phyloP scores from a whole-genome alignment of 1,140 invertebrate species.

The Hypothenemus hampei region DNA sequence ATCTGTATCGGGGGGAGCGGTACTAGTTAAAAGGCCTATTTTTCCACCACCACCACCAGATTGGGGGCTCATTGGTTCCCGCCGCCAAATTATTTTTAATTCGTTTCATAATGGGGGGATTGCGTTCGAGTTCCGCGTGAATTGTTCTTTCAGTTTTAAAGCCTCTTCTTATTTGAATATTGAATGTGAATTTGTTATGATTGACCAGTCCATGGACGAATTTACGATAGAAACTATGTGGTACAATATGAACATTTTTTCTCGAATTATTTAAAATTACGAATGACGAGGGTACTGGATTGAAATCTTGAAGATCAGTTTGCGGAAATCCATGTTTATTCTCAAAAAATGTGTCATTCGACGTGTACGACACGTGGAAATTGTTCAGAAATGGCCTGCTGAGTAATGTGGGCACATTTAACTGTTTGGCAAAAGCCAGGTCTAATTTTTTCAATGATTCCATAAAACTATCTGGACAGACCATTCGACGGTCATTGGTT shows the following conservation, averaged over 20 bases:
- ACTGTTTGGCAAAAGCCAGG: conserved; percentile 37
- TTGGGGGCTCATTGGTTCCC: conserved; percentile 9
- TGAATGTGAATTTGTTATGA: conserved; percentile 46
- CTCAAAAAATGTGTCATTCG: conserved; percentile 42
- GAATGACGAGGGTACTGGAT: conserved; percentile 37
- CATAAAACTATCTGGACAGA: conserved; percentile 43
- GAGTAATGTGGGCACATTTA: conserved; percentile 34
- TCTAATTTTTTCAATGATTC: conserved; percentile 42
- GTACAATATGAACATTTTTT: conserved; percentile 30
- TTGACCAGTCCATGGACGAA: conserved; percentile 31
- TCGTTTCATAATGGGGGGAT: conserved; percentile 58
- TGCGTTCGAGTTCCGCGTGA: conserved; percentile 62
- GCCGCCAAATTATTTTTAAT: conserved; percentile 52
- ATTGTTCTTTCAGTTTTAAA: conserved; percentile 74
- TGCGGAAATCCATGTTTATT: conserved; percentile 44
- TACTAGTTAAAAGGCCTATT: conserved; percentile 15
- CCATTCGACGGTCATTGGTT: no score
- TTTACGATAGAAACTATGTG: conserved; percentile 36
- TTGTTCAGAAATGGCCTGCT: conserved; percentile 39
- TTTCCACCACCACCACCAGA: conserved; percentile 19
- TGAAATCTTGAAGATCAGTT: conserved; percentile 26
- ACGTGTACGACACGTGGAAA: conserved; percentile 41
- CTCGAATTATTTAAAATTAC: conserved; percentile 16
- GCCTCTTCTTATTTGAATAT: conserved; percentile 54
- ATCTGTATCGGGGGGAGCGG: conserved; percentile 30